A percentile compares a stretch with the other conserved stretches of the same genome.
These are phyloP conservation scores for Chymomyza amoena DNA, from an alignment of 2,888 invertebrate species.

Conservation along the genomic window DNA sequence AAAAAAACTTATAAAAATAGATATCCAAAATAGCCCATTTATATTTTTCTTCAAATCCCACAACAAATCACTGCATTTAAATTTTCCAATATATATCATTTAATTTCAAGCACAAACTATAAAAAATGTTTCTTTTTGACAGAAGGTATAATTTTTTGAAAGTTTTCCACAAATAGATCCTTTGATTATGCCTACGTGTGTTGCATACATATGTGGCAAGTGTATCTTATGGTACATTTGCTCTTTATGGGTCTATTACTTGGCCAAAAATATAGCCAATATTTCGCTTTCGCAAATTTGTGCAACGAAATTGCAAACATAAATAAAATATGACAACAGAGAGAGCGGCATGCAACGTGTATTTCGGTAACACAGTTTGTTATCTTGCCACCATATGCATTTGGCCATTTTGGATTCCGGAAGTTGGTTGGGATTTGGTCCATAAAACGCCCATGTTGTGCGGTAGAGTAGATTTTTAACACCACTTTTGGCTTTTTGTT, in stretches of 20 bases:
- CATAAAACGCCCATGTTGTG: constrained; percentile 39
- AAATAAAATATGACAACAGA: constrained; percentile 52
- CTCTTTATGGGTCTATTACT: constrained; percentile 54
- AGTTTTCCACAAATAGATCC: background rate
- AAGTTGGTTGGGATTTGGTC: constrained; percentile 25
- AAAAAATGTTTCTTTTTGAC: too few relatives aligned
- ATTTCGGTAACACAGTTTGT: background rate
- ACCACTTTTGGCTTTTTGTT: constrained; percentile 26
- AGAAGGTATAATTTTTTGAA: background rate
- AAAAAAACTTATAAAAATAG: too few relatives aligned
- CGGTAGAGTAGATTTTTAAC: constrained; percentile 48
- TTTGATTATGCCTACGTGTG: background rate
- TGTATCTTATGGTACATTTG: background rate
- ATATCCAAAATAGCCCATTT: too few relatives aligned
- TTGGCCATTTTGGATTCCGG: background rate
- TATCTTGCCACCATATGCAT: background rate
- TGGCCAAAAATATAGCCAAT: constrained; percentile 28
- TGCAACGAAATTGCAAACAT: constrained; percentile 41
- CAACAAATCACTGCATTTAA: too few relatives aligned
- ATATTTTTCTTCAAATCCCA: too few relatives aligned
- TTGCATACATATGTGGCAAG: too few relatives aligned
- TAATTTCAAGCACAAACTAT: too few relatives aligned
- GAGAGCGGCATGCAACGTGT: background rate
- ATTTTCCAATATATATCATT: too few relatives aligned
- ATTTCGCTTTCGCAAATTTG: constrained; percentile 44